Percentiles rank a stretch among this genome's conserved stretches.
These are phyloP conservation scores for Muscicapa striata DNA, from an alignment of 2,797 vertebrate genomes.

Conservation along the genomic window DNA sequence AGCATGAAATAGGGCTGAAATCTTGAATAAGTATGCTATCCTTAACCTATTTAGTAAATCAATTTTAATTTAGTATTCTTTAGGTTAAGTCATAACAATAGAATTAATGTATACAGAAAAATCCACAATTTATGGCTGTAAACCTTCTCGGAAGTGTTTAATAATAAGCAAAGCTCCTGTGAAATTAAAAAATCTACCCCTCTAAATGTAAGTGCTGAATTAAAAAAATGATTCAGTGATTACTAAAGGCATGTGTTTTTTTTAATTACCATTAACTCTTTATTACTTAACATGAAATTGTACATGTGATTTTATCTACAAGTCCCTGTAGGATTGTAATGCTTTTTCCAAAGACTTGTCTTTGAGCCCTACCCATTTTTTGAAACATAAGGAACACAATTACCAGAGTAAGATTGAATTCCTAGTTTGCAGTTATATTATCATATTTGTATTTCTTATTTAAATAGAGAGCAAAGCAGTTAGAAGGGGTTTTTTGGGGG, in stretches of 20 bases:
- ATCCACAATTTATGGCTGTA: constrained; percentile 51
- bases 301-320: constrained; percentile 54
- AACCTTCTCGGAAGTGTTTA: constrained; percentile 67
- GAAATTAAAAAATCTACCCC: constrained; percentile 56
- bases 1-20: constrained; percentile 85
- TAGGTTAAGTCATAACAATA: constrained; percentile 75
- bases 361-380: constrained; percentile 12
- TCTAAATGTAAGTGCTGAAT: constrained; percentile 53
- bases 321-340: constrained; percentile 38
- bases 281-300: constrained; percentile 46
- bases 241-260: constrained; percentile 23
- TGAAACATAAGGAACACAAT: constrained; percentile 43
- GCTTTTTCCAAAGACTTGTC: constrained; percentile 17
- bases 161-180: constrained; percentile 60
- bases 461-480: constrained; percentile 46
- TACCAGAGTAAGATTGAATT: neutral
- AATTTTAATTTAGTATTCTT: constrained; percentile 80
- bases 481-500: neutral
- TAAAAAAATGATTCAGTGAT: constrained; percentile 55
- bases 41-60: constrained; percentile 83
- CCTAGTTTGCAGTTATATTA: constrained; percentile 21
- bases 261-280: constrained; percentile 71
- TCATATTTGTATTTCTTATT: constrained; percentile 14
- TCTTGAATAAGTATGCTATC: constrained; percentile 76
- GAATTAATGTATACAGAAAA: constrained; percentile 57